Evolutionary conservation across 2,888 invertebrate genomes (phyloP).

Genomic region (Drosophila mercatorum): DNA sequence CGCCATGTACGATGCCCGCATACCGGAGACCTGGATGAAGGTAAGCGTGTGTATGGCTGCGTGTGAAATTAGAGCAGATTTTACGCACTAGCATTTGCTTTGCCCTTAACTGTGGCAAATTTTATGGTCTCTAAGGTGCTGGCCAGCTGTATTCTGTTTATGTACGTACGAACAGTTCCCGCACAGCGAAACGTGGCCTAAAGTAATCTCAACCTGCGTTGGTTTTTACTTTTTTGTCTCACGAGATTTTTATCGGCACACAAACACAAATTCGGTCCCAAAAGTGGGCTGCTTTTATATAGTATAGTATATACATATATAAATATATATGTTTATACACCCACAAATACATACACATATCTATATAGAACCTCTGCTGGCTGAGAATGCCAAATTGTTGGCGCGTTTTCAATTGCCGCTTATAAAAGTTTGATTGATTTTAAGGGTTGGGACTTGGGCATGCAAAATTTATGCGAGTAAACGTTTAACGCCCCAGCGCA

Average conservation of each 20-base stretch:
- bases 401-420: slow-evolving; percentile 50
- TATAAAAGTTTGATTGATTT: slow-evolving; percentile 67
- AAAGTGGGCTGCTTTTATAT: slow-evolving; percentile 29
- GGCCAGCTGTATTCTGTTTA: slow-evolving; percentile 32
- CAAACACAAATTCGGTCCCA: slow-evolving; percentile 58
- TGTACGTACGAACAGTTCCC: slow-evolving; percentile 38
- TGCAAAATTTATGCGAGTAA: slow-evolving; percentile 69
- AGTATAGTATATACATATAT: neutral
- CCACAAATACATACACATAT: neutral
- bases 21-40: slow-evolving; percentile 96
- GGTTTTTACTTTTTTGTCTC: slow-evolving; percentile 58
- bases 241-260: slow-evolving; percentile 62
- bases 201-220: slow-evolving; percentile 54
- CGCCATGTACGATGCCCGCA: slow-evolving; percentile 98
- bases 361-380: slow-evolving; percentile 17
- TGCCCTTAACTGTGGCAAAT: slow-evolving; percentile 45
- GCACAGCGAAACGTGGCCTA: slow-evolving; percentile 39
- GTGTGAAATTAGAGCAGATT: slow-evolving; percentile 31
- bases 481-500: slow-evolving; percentile 56
- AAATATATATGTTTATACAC: neutral
- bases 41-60: slow-evolving; percentile 84
- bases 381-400: slow-evolving; percentile 33
- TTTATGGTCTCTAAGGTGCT: slow-evolving; percentile 57
- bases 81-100: slow-evolving; percentile 29
- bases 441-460: slow-evolving; percentile 11